phyloP scores from a whole-genome alignment of 2,888 invertebrate species.

The Anoplius nigerrimus region DNA sequence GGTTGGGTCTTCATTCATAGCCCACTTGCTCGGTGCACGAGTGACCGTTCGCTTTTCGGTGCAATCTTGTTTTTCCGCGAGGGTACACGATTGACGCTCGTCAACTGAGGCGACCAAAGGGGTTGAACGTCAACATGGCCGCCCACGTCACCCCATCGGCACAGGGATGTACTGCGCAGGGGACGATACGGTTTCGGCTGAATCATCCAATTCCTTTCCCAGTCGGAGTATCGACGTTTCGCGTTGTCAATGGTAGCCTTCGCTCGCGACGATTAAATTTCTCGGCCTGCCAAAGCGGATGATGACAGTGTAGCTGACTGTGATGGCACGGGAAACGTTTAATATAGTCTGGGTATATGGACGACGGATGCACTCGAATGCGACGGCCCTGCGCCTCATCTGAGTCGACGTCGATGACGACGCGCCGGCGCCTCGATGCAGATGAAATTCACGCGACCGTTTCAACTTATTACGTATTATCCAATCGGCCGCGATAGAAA shows the following conservation, averaged over 20 bases:
- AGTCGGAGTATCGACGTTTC: no score
- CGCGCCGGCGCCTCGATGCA: slow-evolving; percentile 46
- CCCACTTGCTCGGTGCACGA: slow-evolving; percentile 65
- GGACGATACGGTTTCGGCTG: not conserved
- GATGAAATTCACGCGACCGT: not conserved
- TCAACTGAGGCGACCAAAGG: slow-evolving; percentile 2
- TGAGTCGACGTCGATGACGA: slow-evolving; percentile 47
- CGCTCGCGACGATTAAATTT: no score
- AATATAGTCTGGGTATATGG: no score
- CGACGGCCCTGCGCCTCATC: not conserved
- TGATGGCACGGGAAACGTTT: no score
- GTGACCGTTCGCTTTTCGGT: slow-evolving; percentile 19
- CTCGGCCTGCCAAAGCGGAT: no score
- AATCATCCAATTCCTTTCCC: not conserved
- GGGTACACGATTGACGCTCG: slow-evolving; percentile 14
- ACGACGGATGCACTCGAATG: not conserved
- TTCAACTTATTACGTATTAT: no score
- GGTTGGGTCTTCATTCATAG: slow-evolving; percentile 94
- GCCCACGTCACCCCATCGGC: no score
- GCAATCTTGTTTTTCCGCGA: slow-evolving; percentile 9
- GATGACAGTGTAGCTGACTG: no score
- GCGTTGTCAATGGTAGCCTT: no score
- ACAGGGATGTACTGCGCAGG: no score
- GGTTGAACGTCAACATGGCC: not conserved
- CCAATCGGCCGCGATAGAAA: no score